phyloP scores from a whole-genome alignment of 2,888 invertebrate genomes.

The Dynastes tityus region DNA sequence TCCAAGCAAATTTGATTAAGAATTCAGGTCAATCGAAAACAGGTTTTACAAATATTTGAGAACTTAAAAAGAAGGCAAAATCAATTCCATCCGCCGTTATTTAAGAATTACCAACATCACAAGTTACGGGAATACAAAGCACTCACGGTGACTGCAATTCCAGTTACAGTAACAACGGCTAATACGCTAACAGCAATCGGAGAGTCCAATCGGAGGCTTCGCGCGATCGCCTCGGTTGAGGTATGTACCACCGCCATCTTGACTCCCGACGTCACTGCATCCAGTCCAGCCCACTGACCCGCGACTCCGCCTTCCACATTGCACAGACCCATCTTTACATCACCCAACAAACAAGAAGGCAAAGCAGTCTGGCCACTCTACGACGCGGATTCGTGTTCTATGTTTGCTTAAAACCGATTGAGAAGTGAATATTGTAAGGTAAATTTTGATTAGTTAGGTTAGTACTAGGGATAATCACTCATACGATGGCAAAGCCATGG shows the following conservation, averaged over 20 bases:
- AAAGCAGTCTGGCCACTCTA: constrained; percentile 58
- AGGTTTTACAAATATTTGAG: too few species aligned
- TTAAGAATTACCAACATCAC: too few species aligned
- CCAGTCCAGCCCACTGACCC: constrained; percentile 73
- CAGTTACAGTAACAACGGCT: constrained; percentile 44
- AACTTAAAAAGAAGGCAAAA: too few species aligned
- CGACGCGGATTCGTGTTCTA: constrained; percentile 52
- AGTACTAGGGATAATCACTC: background rate
- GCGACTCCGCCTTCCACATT: constrained; percentile 72
- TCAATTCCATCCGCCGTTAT: too few species aligned
- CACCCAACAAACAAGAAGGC: constrained; percentile 41
- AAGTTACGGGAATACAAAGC: constrained; percentile 30
- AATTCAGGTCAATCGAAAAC: too few species aligned
- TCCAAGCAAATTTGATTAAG: too few species aligned
- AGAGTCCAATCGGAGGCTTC: constrained; percentile 36
- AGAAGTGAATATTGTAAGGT: background rate
- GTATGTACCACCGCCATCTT: constrained; percentile 72
- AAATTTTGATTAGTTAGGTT: constrained; percentile 4
- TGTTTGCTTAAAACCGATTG: background rate
- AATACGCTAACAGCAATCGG: constrained; percentile 12
- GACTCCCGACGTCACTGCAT: constrained; percentile 72
- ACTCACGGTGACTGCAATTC: constrained; percentile 59
- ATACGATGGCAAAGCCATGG: too few species aligned
- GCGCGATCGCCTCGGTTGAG: constrained; percentile 54
- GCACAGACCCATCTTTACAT: constrained; percentile 71